Evolutionary conservation across 2,113 vertebrate species (phyloP).

Genomic region (Guaruba guarouba): DNA sequence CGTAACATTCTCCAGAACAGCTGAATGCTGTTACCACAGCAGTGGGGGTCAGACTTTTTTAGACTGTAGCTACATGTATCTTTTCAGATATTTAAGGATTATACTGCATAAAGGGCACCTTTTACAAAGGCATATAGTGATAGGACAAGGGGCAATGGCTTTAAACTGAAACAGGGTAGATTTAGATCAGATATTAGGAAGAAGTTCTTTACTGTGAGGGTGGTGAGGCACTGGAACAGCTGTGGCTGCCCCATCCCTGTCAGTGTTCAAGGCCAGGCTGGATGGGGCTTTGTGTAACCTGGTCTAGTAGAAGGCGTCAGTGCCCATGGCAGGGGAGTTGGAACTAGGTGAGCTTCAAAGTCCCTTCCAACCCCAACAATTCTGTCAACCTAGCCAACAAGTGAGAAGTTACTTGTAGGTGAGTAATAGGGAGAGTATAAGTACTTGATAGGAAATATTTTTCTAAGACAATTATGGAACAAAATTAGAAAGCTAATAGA

Average conservation of each 20-base stretch:
- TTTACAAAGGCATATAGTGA: not conserved
- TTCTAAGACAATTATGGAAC: not conserved
- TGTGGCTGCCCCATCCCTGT: not conserved
- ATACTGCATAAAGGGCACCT: not conserved
- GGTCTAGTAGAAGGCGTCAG: not conserved
- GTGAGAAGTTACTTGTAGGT: not conserved
- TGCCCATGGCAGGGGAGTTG: not conserved
- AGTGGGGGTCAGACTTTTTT: not conserved
- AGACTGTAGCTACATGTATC: not conserved
- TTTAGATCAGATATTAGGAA: not conserved
- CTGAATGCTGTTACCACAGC: not conserved
- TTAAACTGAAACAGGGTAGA: not conserved
- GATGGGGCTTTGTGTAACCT: not conserved
- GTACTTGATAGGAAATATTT: not conserved
- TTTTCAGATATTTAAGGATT: not conserved
- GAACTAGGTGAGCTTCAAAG: not conserved
- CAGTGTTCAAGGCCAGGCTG: not conserved
- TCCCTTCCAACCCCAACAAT: not conserved
- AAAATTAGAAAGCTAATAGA: not conserved
- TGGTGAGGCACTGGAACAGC: not conserved
- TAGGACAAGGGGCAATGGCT: not conserved
- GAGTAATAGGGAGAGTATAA: not conserved
- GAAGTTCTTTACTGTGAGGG: not conserved
- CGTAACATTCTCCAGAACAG: not conserved
- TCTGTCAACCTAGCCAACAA: not conserved